Evolutionary conservation across 2,113 vertebrate genomes (phyloP).

Genomic region (Glaucidium brasilianum): DNA sequence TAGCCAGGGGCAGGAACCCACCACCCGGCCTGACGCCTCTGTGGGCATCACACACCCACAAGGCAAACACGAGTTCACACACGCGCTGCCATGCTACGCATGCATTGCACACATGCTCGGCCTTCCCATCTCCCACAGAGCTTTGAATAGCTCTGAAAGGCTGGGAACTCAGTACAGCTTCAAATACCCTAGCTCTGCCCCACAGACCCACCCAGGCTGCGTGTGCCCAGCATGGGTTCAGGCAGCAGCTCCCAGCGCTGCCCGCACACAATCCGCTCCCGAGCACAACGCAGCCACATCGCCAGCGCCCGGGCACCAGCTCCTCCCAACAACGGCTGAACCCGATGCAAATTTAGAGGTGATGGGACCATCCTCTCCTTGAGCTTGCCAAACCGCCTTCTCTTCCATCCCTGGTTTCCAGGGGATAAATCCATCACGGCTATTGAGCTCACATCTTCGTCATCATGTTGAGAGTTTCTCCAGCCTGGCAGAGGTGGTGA

Average conservation of each 20-base stretch:
- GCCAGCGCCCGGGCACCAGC: neutral
- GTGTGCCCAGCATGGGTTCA: accelerated
- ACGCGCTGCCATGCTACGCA: accelerated
- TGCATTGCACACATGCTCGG: accelerated
- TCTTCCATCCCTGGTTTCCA: neutral
- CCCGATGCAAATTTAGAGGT: accelerated
- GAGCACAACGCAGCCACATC: neutral
- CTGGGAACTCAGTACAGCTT: neutral
- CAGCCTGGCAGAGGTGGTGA: constrained; percentile 4
- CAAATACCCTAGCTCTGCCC: neutral
- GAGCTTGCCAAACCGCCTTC: neutral
- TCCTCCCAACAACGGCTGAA: accelerated
- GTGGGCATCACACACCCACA: accelerated
- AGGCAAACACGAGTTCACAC: accelerated
- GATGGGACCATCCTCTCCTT: neutral
- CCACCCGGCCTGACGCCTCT: accelerated
- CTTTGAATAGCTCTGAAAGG: neutral
- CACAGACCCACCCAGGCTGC: accelerated
- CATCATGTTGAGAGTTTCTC: neutral
- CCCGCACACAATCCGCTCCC: neutral
- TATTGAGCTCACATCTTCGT: neutral
- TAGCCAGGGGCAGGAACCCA: neutral
- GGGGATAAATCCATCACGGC: neutral
- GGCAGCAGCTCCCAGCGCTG: neutral
- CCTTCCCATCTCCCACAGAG: accelerated